Evolutionary conservation across 2,888 invertebrate genomes (phyloP).

Genomic region (Bruchidius siliquastri): DNA sequence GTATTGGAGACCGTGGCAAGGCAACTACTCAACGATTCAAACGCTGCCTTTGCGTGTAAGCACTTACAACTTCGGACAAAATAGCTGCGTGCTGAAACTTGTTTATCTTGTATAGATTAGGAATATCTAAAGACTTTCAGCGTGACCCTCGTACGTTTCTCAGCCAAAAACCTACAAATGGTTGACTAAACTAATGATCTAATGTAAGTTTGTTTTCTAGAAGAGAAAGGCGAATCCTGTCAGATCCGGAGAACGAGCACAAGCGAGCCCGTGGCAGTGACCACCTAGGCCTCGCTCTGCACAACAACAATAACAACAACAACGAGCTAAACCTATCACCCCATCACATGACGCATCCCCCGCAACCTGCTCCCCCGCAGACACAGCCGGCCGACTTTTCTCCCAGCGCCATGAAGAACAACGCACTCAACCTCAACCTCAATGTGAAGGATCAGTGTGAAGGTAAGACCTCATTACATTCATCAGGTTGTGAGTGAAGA

Average conservation of each 20-base stretch:
- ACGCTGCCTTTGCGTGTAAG: too few species aligned
- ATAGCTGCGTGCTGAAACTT: too few species aligned
- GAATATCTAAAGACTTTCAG: too few species aligned
- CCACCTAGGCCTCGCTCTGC: slow-evolving; percentile 33
- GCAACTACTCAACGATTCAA: too few species aligned
- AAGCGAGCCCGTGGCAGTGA: slow-evolving; percentile 53
- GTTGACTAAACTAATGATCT: too few species aligned
- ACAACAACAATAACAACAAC: slow-evolving; percentile 43
- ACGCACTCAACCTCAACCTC: slow-evolving; percentile 38
- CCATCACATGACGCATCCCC: slow-evolving; percentile 25
- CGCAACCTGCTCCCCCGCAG: slow-evolving; percentile 42
- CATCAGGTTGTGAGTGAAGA: too few species aligned
- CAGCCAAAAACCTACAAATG: too few species aligned
- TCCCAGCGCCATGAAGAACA: slow-evolving; percentile 58
- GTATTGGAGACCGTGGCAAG: too few species aligned
- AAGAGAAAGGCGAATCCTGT: slow-evolving; percentile 57
- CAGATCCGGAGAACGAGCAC: slow-evolving; percentile 60
- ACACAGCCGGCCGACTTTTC: slow-evolving; percentile 56
- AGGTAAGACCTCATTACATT: slow-evolving; percentile 21
- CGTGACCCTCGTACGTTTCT: too few species aligned
- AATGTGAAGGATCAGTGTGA: slow-evolving; percentile 33
- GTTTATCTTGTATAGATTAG: too few species aligned
- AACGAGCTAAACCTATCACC: slow-evolving; percentile 39
- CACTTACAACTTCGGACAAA: too few species aligned
- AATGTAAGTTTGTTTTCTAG: not conserved